A percentile compares a stretch with the other conserved stretches of the same genome.
phyloP scores from a whole-genome alignment of 2,888 invertebrate genomes.

The Kryphioiulus occultus region DNA sequence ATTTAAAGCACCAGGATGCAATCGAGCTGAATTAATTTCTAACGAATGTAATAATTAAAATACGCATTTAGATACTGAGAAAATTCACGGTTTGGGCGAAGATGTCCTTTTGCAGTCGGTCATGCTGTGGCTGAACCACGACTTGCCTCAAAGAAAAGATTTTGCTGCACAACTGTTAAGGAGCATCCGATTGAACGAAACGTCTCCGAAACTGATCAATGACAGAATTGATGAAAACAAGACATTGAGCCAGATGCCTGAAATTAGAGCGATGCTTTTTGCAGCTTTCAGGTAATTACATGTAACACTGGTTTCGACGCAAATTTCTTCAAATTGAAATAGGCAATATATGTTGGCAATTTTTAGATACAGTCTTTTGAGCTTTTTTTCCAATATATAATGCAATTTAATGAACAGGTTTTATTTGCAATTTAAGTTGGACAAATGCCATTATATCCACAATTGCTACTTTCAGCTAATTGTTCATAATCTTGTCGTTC shows the following conservation, averaged over 20 bases:
- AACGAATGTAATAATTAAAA: no score
- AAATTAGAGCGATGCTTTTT: background rate
- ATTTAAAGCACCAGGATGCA: no score
- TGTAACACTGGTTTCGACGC: background rate
- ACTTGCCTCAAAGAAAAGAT: background rate
- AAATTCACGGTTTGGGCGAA: background rate
- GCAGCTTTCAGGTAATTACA: background rate
- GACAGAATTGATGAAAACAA: background rate
- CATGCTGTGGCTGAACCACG: background rate
- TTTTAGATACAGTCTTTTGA: no score
- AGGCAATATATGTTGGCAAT: no score
- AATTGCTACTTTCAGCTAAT: no score
- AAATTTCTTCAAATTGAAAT: background rate
- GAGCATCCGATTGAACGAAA: background rate
- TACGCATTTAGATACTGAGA: background rate
- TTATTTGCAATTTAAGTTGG: no score
- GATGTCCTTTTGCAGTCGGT: background rate
- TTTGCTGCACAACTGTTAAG: background rate
- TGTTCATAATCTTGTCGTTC: no score
- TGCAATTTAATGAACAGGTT: no score
- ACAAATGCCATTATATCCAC: no score
- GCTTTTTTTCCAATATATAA: no score
- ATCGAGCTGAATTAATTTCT: no score
- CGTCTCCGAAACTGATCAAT: background rate
- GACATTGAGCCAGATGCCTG: background rate